phyloP scores from a whole-genome alignment of 2,888 invertebrate species.

The Gandaritis pyraliata region DNA sequence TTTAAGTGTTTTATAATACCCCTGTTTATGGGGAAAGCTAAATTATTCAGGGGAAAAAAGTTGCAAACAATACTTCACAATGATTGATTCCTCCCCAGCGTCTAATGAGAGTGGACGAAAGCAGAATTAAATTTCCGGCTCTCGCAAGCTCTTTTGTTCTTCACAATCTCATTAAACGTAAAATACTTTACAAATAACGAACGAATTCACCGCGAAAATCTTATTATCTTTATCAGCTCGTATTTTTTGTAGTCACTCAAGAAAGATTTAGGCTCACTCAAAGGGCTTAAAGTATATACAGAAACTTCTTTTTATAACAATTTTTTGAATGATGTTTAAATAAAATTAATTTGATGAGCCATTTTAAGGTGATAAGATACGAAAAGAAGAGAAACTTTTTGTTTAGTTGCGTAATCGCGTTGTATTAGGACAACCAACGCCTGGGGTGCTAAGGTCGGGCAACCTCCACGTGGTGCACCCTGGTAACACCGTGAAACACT shows the following conservation, averaged over 20 bases:
- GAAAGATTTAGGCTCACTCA: neutral
- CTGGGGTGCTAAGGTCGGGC: too few species aligned
- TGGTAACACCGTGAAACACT: too few species aligned
- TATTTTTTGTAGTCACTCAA: constrained; percentile 1
- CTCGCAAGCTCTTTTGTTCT: constrained; percentile 67
- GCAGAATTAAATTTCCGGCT: constrained; percentile 65
- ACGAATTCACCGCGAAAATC: constrained; percentile 60
- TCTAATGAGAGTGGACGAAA: constrained; percentile 63
- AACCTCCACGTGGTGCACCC: too few species aligned
- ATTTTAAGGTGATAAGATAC: too few species aligned
- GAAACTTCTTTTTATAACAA: too few species aligned
- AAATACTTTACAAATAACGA: constrained; percentile 65
- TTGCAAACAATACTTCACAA: constrained; percentile 36
- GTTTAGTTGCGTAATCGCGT: too few species aligned
- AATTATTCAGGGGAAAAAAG: constrained; percentile 41
- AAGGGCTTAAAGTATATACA: too few species aligned
- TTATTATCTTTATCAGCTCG: constrained; percentile 53
- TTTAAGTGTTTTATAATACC: neutral
- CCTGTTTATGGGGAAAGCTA: neutral
- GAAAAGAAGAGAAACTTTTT: too few species aligned
- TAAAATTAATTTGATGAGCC: too few species aligned
- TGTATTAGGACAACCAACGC: too few species aligned
- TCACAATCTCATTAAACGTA: constrained; percentile 69
- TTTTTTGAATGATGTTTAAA: too few species aligned
- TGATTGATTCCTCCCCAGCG: constrained; percentile 60